phyloP scores from a whole-genome alignment of 1,140 invertebrate species.

The Battus philenor region DNA sequence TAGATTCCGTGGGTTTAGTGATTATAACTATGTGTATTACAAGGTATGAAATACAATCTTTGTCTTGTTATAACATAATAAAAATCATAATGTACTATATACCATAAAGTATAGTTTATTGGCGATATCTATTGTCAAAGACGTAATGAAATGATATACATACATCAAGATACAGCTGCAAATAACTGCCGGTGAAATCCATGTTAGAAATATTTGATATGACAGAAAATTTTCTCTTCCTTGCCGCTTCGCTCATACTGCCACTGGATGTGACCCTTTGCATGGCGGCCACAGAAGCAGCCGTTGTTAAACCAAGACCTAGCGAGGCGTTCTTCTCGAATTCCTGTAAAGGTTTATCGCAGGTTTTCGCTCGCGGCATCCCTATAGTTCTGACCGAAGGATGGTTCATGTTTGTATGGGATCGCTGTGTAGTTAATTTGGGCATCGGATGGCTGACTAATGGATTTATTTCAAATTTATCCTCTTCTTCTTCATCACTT shows the following conservation, averaged over 20 bases:
- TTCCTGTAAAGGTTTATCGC: slow-evolving; percentile 75
- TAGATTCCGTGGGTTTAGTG: no score
- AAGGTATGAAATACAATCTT: no score
- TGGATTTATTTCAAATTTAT: slow-evolving; percentile 70
- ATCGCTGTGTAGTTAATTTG: slow-evolving; percentile 58
- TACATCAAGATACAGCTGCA: slow-evolving; percentile 80
- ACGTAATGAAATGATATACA: slow-evolving; percentile 29
- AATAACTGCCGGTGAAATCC: slow-evolving; percentile 83
- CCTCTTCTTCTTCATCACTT: slow-evolving; percentile 76
- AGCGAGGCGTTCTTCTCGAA: slow-evolving; percentile 54
- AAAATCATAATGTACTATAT: neutral
- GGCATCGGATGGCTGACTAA: slow-evolving; percentile 58
- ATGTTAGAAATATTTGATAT: slow-evolving; percentile 83
- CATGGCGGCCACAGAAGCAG: slow-evolving; percentile 73
- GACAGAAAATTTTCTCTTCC: slow-evolving; percentile 79
- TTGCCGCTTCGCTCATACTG: slow-evolving; percentile 66
- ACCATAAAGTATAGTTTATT: neutral
- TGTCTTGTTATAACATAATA: neutral
- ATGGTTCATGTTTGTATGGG: slow-evolving; percentile 61
- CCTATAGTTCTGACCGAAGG: slow-evolving; percentile 60
- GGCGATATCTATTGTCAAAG: no score
- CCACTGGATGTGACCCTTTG: slow-evolving; percentile 74
- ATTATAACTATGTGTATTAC: no score
- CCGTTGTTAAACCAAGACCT: slow-evolving; percentile 54
- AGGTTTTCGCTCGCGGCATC: slow-evolving; percentile 65